Percentiles rank a stretch among this genome's conserved stretches.
These are phyloP conservation scores for Meloidogyne floridensis DNA, from an alignment of 1,140 invertebrate genomes.

Conservation along the genomic window DNA sequence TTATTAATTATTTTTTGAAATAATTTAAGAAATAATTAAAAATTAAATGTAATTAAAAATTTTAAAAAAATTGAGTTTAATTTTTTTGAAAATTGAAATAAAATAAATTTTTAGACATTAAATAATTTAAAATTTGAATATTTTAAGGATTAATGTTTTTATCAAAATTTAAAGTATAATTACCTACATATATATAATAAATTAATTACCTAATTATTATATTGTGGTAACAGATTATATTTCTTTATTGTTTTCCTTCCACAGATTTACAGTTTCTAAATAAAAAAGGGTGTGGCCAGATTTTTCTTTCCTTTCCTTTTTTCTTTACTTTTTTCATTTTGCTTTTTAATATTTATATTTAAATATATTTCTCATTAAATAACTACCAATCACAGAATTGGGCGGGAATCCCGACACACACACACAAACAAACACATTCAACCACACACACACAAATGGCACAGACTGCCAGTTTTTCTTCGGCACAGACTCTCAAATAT, in stretches of 20 bases:
- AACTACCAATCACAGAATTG: conserved; percentile 1
- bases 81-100: too few species aligned
- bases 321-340: not conserved
- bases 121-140: too few species aligned
- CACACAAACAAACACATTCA: not conserved
- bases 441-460: not conserved
- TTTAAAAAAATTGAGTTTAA: too few species aligned
- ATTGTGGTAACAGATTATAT: too few species aligned
- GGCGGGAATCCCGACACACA: not conserved
- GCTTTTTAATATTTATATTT: not conserved
- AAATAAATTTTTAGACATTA: too few species aligned
- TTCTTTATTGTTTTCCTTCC: not conserved
- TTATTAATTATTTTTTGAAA: conserved; percentile 3
- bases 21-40: not conserved
- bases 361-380: not conserved
- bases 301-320: not conserved
- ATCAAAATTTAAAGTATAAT: too few species aligned
- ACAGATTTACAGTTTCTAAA: not conserved
- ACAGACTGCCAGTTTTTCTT: conserved; percentile 8
- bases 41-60: too few species aligned
- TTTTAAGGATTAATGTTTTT: too few species aligned
- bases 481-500: not conserved
- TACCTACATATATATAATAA: too few species aligned
- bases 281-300: conserved; percentile 4
- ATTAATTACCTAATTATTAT: too few species aligned